Evolutionary conservation across 1,140 invertebrate species (phyloP).

Genomic region (Ruditapes philippinarum): DNA sequence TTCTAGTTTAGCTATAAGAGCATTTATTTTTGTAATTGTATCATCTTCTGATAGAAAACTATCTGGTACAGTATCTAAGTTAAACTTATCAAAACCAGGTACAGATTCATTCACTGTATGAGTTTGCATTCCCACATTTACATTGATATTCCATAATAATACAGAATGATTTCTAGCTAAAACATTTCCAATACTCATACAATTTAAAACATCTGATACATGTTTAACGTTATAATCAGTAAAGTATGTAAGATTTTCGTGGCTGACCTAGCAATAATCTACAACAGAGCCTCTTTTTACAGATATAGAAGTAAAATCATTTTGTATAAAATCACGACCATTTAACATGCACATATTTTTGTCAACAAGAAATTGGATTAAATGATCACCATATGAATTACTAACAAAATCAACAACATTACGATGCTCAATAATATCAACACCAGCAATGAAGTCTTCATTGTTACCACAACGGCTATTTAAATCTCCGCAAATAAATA

Average conservation of each 20-base stretch:
- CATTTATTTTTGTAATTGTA: not conserved
- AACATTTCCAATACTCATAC: not conserved
- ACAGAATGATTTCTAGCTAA: slow-evolving; percentile 10
- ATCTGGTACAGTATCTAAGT: not conserved
- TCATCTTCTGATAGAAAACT: not conserved
- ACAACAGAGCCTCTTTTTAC: slow-evolving; percentile 23
- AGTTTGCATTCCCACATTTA: not conserved
- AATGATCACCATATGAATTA: slow-evolving; percentile 18
- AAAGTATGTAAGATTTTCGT: not conserved
- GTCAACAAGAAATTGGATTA: slow-evolving; percentile 37
- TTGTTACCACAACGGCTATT: slow-evolving; percentile 10
- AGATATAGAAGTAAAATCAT: slow-evolving; percentile 28
- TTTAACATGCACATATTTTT: slow-evolving; percentile 37
- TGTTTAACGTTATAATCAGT: not conserved
- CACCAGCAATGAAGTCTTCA: slow-evolving; percentile 42
- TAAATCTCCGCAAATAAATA: slow-evolving; percentile 23
- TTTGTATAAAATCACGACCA: not conserved
- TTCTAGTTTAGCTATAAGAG: not conserved
- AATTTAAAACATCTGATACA: not conserved
- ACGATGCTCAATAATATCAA: slow-evolving; percentile 13
- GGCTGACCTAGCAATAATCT: slow-evolving; percentile 9
- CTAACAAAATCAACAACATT: slow-evolving; percentile 30
- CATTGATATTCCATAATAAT: not conserved
- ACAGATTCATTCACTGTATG: not conserved
- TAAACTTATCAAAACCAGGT: slow-evolving; percentile 14